Percentiles rank a stretch among this genome's conserved stretches.
phyloP scores from a whole-genome alignment of 2,113 vertebrate species.

The Lamprologus ornatipinnis region DNA sequence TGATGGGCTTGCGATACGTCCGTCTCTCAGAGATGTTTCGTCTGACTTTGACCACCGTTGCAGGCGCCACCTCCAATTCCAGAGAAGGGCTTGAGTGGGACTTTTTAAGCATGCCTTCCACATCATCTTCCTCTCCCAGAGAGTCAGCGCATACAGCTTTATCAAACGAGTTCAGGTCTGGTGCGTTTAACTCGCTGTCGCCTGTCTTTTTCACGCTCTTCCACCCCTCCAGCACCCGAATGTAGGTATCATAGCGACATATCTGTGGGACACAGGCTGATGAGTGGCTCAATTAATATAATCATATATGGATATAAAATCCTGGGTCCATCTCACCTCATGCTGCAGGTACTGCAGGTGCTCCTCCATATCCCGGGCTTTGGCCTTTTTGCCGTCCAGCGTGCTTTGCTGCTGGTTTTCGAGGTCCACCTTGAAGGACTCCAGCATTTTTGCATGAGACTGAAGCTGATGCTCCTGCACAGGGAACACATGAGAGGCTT shows the following conservation, averaged over 20 bases:
- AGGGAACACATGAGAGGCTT: background rate
- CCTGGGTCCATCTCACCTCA: constrained; percentile 49
- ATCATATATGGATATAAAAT: background rate
- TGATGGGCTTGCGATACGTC: constrained; percentile 79
- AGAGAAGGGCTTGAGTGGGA: constrained; percentile 87
- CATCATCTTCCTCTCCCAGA: background rate
- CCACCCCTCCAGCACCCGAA: constrained; percentile 74
- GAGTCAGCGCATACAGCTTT: constrained; percentile 42
- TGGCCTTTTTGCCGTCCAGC: constrained; percentile 68
- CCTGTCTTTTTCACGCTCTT: constrained; percentile 3
- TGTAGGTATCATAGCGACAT: constrained; percentile 79
- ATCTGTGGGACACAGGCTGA: constrained; percentile 60
- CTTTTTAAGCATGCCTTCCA: constrained; percentile 68
- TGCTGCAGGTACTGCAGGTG: constrained; percentile 63
- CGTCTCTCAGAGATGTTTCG: constrained; percentile 88
- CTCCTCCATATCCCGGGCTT: constrained; percentile 76
- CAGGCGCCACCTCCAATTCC: constrained; percentile 67
- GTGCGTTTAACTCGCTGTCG: background rate
- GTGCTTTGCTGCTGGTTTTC: constrained; percentile 68
- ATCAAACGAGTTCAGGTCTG: constrained; percentile 71
- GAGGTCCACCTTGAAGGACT: constrained; percentile 76
- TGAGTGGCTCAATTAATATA: background rate
- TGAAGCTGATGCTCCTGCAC: constrained; percentile 82
- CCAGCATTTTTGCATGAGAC: constrained; percentile 74
- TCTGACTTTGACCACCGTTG: constrained; percentile 73